A percentile compares a stretch with the other conserved stretches of the same genome.
phyloP scores from a whole-genome alignment of 2,888 invertebrate genomes.

The Thymelicus lineola region DNA sequence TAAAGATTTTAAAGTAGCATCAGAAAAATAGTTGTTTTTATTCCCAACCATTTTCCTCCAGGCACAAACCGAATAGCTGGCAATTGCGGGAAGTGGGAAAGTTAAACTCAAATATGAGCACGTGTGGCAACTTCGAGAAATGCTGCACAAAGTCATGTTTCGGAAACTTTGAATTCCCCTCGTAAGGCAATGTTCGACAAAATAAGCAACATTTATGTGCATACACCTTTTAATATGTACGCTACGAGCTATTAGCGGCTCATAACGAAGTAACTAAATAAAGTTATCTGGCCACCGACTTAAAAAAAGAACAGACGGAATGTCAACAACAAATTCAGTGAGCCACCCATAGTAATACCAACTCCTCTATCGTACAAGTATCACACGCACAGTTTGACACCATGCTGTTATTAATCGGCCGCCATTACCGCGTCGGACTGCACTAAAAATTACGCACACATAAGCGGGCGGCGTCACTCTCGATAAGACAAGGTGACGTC shows the following conservation, averaged over 20 bases:
- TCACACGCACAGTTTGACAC: too few relatives aligned
- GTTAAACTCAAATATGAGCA: constrained; percentile 28
- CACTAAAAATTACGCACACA: too few relatives aligned
- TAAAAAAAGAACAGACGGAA: too few relatives aligned
- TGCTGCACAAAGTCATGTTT: constrained; percentile 17
- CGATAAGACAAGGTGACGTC: too few relatives aligned
- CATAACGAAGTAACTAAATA: too few relatives aligned
- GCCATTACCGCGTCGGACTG: too few relatives aligned
- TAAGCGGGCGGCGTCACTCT: too few relatives aligned
- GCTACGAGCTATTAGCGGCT: not conserved
- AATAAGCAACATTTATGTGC: constrained; percentile 1
- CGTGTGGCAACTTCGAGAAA: constrained; percentile 13
- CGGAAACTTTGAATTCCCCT: not conserved
- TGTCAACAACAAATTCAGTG: too few relatives aligned
- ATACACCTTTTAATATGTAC: not conserved
- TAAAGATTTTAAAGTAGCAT: constrained; percentile 10
- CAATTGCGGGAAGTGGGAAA: constrained; percentile 29
- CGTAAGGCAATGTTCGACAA: not conserved
- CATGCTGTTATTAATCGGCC: too few relatives aligned
- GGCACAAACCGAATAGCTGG: constrained; percentile 22
- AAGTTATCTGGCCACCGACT: too few relatives aligned
- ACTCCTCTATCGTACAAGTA: too few relatives aligned
- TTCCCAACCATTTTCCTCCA: constrained; percentile 1
- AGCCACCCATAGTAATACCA: too few relatives aligned
- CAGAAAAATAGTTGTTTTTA: constrained; percentile 7